phyloP scores from a whole-genome alignment of 2,888 invertebrate genomes.

The Lepetodrilus schrolli region DNA sequence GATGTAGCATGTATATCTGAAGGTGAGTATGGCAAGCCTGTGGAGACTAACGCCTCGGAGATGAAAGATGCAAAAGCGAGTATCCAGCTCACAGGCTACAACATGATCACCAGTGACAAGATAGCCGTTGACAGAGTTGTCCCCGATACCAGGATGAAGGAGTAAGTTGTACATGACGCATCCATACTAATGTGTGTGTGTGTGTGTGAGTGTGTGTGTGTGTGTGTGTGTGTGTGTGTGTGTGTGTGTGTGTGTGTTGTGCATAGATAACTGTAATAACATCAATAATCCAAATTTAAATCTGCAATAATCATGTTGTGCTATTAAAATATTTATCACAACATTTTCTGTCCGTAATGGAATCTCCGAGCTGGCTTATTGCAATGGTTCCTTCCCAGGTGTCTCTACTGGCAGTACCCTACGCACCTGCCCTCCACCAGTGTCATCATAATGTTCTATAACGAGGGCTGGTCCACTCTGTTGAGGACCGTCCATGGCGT shows the following conservation, averaged over 20 bases:
- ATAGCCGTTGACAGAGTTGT: conserved; percentile 92
- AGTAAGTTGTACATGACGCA: conserved; percentile 78
- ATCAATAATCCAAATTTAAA: too few relatives aligned
- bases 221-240: not conserved
- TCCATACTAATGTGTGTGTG: too few relatives aligned
- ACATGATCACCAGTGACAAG: conserved; percentile 95
- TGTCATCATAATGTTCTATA: conserved; percentile 95
- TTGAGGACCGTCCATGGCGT: conserved; percentile 73
- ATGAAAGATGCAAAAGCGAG: conserved; percentile 91
- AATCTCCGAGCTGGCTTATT: too few relatives aligned
- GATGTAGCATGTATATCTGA: too few relatives aligned
- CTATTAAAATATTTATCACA: too few relatives aligned
- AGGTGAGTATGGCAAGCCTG: conserved; percentile 85
- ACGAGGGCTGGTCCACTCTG: conserved; percentile 77
- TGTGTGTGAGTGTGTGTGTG: not conserved
- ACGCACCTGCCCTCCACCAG: conserved; percentile 89
- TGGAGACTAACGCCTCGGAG: conserved; percentile 84
- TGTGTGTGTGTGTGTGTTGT: too few relatives aligned
- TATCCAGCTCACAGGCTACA: conserved; percentile 96
- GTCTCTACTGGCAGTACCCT: conserved; percentile 94
- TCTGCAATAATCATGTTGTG: too few relatives aligned
- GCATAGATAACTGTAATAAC: too few relatives aligned
- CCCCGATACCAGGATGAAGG: conserved; percentile 89
- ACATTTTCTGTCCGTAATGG: too few relatives aligned
- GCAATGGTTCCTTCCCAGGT: conserved; percentile 80